Percentiles rank a stretch among this genome's conserved stretches.
Conservation (phyloP, 2,888 invertebrate genomes). For the Galeruca laticollis region DNA sequence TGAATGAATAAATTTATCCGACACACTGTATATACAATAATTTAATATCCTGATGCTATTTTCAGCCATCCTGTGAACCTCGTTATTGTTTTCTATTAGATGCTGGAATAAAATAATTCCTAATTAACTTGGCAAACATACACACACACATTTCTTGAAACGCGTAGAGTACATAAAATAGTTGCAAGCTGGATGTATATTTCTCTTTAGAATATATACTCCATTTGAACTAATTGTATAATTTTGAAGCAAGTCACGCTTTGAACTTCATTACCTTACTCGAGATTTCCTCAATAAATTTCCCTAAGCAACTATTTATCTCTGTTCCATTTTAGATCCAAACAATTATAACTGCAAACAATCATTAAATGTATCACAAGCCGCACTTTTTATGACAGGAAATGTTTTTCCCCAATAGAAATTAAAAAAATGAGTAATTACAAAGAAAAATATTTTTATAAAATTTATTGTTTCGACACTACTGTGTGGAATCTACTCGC, state of each 20-base stretch:
- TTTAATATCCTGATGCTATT: too few relatives aligned
- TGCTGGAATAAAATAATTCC: neutral
- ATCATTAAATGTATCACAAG: neutral
- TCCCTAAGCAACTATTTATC: neutral
- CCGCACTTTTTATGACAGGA: neutral
- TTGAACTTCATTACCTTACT: constrained; percentile 16
- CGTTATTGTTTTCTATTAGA: neutral
- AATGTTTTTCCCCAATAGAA: constrained; percentile 4
- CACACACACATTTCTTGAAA: too few relatives aligned
- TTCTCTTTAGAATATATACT: neutral
- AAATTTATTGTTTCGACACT: too few relatives aligned
- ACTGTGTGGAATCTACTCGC: too few relatives aligned
- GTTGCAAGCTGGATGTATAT: neutral
- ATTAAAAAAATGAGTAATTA: too few relatives aligned
- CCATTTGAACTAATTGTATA: constrained; percentile 9
- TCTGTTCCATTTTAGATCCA: neutral
- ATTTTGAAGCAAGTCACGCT: constrained; percentile 24
- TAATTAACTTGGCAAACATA: too few relatives aligned
- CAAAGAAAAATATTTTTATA: too few relatives aligned
- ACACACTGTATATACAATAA: too few relatives aligned
- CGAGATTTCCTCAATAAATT: constrained; percentile 23
- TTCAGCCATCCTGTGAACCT: neutral
- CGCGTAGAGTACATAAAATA: neutral
- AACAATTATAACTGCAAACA: neutral
- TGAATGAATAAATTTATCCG: too few relatives aligned